Conservation (phyloP, 2,888 invertebrate genomes). For the Lycaena phlaeas region DNA sequence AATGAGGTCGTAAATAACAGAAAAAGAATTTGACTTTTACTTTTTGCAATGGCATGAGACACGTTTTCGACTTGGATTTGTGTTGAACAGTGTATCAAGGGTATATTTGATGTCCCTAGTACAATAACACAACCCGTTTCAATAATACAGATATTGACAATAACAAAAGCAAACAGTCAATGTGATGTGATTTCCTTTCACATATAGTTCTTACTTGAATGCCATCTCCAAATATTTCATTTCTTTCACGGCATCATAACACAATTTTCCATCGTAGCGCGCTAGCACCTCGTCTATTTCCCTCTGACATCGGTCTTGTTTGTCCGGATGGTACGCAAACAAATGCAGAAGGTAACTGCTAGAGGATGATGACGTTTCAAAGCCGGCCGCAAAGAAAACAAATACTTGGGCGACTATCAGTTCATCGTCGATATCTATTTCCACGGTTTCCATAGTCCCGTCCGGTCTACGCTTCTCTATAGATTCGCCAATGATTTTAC, state of each 20-base stretch:
- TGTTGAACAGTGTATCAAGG: too few species aligned
- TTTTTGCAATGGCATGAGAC: too few species aligned
- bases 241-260: conserved; percentile 40
- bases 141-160: too few species aligned
- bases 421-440: conserved; percentile 34
- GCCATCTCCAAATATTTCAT: conserved; percentile 35
- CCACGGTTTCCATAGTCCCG: conserved; percentile 31
- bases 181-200: too few species aligned
- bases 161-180: too few species aligned
- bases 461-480: conserved; percentile 32
- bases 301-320: conserved; percentile 39
- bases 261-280: conserved; percentile 37
- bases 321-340: conserved; percentile 45
- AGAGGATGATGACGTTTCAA: conserved; percentile 56
- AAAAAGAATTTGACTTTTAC: too few species aligned
- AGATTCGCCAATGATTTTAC: conserved; percentile 39
- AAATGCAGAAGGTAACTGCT: conserved; percentile 46
- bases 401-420: conserved; percentile 41
- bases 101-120: too few species aligned
- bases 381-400: conserved; percentile 53
- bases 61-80: too few species aligned
- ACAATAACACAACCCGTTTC: too few species aligned
- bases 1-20: too few species aligned
- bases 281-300: conserved; percentile 43
- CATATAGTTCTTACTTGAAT: conserved; percentile 25